Evolutionary conservation across 2,113 vertebrate genomes (phyloP), one percentile per base, ranked within the genome.

Genomic region (Hippocampus mohnikei): DNA sequence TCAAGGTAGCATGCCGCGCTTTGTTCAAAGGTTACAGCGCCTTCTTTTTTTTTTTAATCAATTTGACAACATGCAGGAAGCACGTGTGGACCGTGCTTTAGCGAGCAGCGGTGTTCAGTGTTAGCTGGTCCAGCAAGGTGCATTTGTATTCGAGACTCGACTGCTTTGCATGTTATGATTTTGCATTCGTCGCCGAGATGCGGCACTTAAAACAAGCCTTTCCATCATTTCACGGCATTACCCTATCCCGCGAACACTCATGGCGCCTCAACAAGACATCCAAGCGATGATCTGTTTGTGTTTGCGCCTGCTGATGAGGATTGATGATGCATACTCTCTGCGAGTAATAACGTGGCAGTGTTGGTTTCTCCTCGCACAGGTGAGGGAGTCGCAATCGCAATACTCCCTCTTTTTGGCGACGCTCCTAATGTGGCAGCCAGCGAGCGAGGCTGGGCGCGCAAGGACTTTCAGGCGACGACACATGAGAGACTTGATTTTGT

Each of bases 331-430:
- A 18, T 20, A 33, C 60, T 78, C 66, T 72, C 69, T 10, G 75
- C 58, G 50, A 67, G 66, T 53, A 71, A 79, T 70, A 80, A 52
- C 46, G 64, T 10, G 2, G 29, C 59, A 29, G 20, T 67, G 72
- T 75, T 67, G 66, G 52, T 70, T 29, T 73, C 53, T 68, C 61
- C 70, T 62, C 5, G 44, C 66, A 73, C 66, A 62, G 73, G 50
- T 61, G 46, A 82, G 81, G 77, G 67, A 77, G 67, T 59, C 65
- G 72, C 78, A 13, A 74, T 78, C 73, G 73, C 69, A 81, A 72
- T 59, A 66, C 70, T 64, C 66, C 46, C 12, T 67, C 70, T 60
- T 75, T 76, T 76, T 62, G 79, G 58, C 3, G 66, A 74, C 66
- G 25, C 65, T 61, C 64, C 60, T 72, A 79, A 74, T 53, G 62